Evolutionary conservation across 2,113 vertebrate genomes (phyloP).

Genomic region (Hyperoodon ampullatus): DNA sequence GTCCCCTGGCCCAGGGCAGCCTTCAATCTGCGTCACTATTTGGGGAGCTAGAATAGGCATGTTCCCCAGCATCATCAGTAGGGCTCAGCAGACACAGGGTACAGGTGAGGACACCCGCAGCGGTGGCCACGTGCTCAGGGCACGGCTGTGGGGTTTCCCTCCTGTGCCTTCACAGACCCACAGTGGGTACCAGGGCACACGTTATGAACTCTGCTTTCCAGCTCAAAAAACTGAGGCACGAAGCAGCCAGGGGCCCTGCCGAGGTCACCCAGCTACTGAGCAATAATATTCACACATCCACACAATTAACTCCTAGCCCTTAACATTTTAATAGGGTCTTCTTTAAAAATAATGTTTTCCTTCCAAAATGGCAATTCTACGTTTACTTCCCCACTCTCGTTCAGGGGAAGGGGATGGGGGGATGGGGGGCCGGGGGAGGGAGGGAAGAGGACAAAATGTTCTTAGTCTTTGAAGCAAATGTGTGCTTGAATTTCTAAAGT

Average conservation of each 20-base stretch:
- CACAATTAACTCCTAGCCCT: background rate
- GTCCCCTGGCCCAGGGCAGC: background rate
- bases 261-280: background rate
- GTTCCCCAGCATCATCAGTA: background rate
- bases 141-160: background rate
- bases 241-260: background rate
- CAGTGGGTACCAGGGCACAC: background rate
- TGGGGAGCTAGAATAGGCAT: background rate
- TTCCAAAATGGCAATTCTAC: background rate
- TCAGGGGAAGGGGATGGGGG: background rate
- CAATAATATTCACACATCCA: background rate
- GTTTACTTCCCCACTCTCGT: background rate
- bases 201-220: background rate
- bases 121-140: background rate
- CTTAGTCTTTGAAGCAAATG: background rate
- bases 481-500: background rate
- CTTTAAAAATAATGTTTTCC: background rate
- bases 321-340: background rate
- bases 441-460: background rate
- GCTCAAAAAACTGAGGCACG: background rate
- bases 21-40: accelerated
- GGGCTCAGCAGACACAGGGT: background rate
- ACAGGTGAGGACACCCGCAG: background rate
- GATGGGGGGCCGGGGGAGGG: too few species aligned
- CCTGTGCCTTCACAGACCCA: background rate